Percentiles rank a stretch among this genome's conserved stretches.
These are phyloP conservation scores for Macrostomum cliftonense DNA, from an alignment of 2,888 invertebrate species.

Conservation along the genomic window DNA sequence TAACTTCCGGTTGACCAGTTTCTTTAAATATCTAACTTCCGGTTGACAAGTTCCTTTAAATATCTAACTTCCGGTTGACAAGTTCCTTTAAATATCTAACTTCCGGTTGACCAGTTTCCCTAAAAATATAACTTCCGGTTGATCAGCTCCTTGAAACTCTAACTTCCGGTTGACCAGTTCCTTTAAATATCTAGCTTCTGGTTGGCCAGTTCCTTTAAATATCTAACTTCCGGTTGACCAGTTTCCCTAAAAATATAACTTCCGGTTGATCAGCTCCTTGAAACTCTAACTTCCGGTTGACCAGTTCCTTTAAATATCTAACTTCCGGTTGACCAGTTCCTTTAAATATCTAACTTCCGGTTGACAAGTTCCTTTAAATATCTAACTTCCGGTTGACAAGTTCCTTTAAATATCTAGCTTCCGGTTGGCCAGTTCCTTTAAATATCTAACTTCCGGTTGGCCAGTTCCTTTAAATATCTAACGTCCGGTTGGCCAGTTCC, in stretches of 20 bases:
- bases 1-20: conserved; percentile 14
- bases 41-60: too few relatives aligned
- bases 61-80: neutral
- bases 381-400: neutral
- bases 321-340: neutral
- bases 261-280: too few relatives aligned
- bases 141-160: too few relatives aligned
- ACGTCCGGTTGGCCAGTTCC: too few relatives aligned
- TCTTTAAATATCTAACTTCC: conserved; percentile 26
- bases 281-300: neutral
- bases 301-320: neutral
- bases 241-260: conserved; percentile 31
- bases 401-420: too few relatives aligned
- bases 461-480: too few relatives aligned
- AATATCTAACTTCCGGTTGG: neutral
- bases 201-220: too few relatives aligned
- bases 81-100: conserved; percentile 30
- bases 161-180: conserved; percentile 16
- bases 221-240: neutral
- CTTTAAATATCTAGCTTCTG: conserved; percentile 24
- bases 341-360: too few relatives aligned
- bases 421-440: too few relatives aligned
- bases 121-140: too few relatives aligned
- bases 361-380: too few relatives aligned
- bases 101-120: too few relatives aligned